Conservation (phyloP, 2,888 invertebrate species). For the Helicoverpa assulta region DNA sequence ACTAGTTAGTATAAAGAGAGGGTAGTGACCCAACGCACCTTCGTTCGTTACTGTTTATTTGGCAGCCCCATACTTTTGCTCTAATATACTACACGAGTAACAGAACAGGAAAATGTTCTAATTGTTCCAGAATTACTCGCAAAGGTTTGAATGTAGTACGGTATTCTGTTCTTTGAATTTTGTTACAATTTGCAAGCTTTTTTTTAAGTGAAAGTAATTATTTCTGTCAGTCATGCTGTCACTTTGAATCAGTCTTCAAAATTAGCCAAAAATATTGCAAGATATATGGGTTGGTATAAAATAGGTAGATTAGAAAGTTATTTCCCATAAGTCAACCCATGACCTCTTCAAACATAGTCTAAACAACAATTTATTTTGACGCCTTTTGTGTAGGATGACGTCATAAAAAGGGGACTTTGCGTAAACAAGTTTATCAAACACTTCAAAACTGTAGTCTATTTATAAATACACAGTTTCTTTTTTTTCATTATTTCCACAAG, state of each 20-base stretch:
- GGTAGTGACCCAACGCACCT: conserved; percentile 15
- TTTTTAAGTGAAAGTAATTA: not conserved
- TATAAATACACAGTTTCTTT: too few species aligned
- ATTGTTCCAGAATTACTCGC: conserved; percentile 38
- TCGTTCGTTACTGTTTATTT: conserved; percentile 54
- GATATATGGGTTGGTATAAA: too few species aligned
- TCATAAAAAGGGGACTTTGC: not conserved
- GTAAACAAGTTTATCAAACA: not conserved
- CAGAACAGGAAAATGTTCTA: conserved; percentile 42
- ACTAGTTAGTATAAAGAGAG: too few species aligned
- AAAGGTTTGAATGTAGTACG: not conserved
- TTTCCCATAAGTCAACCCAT: conserved; percentile 22
- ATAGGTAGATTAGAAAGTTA: conserved; percentile 25
- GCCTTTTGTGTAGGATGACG: not conserved
- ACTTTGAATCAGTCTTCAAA: too few species aligned
- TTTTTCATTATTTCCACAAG: too few species aligned
- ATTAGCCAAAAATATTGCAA: too few species aligned
- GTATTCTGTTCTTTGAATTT: not conserved
- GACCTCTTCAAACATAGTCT: not conserved
- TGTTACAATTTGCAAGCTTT: not conserved
- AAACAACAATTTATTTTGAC: not conserved
- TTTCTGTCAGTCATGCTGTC: not conserved
- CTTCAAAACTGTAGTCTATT: not conserved
- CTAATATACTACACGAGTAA: conserved; percentile 36
- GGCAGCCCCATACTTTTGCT: conserved; percentile 9